phyloP scores from a whole-genome alignment of 1,140 invertebrate species.

The Panagrolaimus sp. region DNA sequence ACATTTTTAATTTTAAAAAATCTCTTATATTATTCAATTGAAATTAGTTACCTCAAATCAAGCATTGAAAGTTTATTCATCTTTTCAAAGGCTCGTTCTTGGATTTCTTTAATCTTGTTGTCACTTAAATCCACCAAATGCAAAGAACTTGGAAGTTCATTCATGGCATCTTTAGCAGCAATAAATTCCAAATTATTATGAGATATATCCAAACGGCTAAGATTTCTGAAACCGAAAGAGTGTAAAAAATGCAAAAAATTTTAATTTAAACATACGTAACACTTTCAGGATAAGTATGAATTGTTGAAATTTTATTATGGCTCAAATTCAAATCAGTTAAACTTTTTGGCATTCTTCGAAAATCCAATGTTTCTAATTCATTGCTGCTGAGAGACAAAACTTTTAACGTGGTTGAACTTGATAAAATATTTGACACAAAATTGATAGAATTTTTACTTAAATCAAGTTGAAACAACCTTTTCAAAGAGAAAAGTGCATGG shows the following conservation, averaged over 20 bases:
- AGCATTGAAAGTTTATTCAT: constrained; percentile 29
- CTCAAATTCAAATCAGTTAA: constrained; percentile 34
- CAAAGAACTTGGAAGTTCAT: constrained; percentile 29
- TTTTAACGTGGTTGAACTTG: constrained; percentile 26
- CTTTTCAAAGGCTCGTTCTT: constrained; percentile 28
- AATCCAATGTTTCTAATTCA: constrained; percentile 35
- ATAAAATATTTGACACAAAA: constrained; percentile 31
- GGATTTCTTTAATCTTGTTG: constrained; percentile 30
- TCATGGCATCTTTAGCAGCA: constrained; percentile 27
- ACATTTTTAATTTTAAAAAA: background rate
- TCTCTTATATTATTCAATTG: background rate
- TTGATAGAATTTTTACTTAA: constrained; percentile 35
- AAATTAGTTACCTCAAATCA: constrained; percentile 31
- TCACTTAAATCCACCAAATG: constrained; percentile 29
- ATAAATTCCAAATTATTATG: constrained; percentile 34
- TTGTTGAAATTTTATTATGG: constrained; percentile 27
- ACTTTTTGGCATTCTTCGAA: constrained; percentile 30
- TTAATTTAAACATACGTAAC: constrained; percentile 11
- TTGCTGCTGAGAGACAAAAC: constrained; percentile 34
- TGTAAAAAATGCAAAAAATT: background rate
- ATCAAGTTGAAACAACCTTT: constrained; percentile 37
- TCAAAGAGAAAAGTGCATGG: constrained; percentile 26
- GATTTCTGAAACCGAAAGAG: constrained; percentile 18
- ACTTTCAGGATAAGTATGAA: constrained; percentile 29
- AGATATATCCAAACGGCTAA: constrained; percentile 32